phyloP scores from a whole-genome alignment of 1,140 invertebrate species.

The Cylas formicarius region DNA sequence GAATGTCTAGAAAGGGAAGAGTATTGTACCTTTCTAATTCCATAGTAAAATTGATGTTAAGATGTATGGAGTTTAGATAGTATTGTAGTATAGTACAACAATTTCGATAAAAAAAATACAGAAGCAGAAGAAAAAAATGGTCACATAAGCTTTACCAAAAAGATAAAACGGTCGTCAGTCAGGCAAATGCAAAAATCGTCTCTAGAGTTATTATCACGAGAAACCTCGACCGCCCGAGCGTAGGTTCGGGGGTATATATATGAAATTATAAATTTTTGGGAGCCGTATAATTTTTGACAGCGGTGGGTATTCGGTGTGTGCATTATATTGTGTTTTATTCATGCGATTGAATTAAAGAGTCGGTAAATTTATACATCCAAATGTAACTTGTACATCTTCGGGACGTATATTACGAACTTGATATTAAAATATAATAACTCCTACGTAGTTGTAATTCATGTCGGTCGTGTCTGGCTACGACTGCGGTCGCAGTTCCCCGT shows the following conservation, averaged over 20 bases:
- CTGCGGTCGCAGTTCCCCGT: slow-evolving; percentile 14
- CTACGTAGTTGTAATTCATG: slow-evolving; percentile 29
- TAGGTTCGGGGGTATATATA: slow-evolving; percentile 7
- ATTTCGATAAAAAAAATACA: no score
- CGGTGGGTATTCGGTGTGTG: slow-evolving; percentile 16
- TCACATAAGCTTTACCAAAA: no score
- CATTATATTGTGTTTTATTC: slow-evolving; percentile 20
- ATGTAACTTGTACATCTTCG: slow-evolving; percentile 27
- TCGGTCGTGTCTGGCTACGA: slow-evolving; percentile 7
- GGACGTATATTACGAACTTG: slow-evolving; percentile 27
- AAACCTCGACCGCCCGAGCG: background rate
- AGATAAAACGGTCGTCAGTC: no score
- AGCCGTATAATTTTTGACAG: slow-evolving; percentile 17
- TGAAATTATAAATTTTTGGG: slow-evolving; percentile 18
- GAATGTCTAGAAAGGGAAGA: no score
- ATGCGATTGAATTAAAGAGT: slow-evolving; percentile 33
- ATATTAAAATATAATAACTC: slow-evolving; percentile 39
- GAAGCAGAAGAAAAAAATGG: no score
- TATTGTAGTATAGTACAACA: no score
- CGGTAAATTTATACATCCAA: slow-evolving; percentile 33
- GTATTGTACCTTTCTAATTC: no score
- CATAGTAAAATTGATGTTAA: no score
- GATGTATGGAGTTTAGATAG: no score
- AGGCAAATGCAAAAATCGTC: no score
- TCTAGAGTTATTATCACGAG: no score